Base-by-base conservation (phyloP, 1,140 invertebrate genomes). In the Euglossa dilemma region DNA sequence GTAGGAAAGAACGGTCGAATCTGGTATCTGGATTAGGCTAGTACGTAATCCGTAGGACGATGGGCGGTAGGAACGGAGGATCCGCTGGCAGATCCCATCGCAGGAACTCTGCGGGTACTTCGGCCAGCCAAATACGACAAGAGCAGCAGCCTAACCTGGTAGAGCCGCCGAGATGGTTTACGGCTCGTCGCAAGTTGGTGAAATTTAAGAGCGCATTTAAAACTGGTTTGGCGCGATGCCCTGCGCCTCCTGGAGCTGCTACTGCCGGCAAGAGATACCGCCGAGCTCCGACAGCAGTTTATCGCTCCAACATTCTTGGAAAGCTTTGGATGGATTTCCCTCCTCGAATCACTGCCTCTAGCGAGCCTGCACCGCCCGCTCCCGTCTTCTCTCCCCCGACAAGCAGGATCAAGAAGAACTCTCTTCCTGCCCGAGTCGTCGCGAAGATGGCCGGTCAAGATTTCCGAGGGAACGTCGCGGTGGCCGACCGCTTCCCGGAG, bases 121-220 rank as follows among this genome's bases (percentile, higher is more conserved):
- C 75, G 88, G 83, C 88, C 88, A 81, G 88, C 87, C 90, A 89
- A 92, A 92, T 92, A 91, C 91, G 89, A 92, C 90, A 91, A 90
- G 90, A 90, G 84, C 91, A 91, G 89, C 91, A 89, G 89, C 90
- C 91, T 93, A 92, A 92, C 91, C 87, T 90, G 81, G 86, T 90
- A 87, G 91, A 93, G 92, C 91, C 91, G 91, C 90, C 90, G 91
- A 93, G 92, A 93, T 94, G 91, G 91, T 93, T 93, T 94, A 94
- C 93, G 92, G 92, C 91, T 93, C 93, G 93, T 93, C 91, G 93
- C 91, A 92, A 92, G 90, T 93, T 92, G 92, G 89, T 91, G 91
- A 93, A 93, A 93, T 94, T 94, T 94, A 94, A 94, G 93, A 93
- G 93, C 92, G 93, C 93, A 93, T 94, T 93, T 94, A 93, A 94